Conservation (phyloP, 2,113 vertebrate species). For the Anseranas semipalmata region DNA sequence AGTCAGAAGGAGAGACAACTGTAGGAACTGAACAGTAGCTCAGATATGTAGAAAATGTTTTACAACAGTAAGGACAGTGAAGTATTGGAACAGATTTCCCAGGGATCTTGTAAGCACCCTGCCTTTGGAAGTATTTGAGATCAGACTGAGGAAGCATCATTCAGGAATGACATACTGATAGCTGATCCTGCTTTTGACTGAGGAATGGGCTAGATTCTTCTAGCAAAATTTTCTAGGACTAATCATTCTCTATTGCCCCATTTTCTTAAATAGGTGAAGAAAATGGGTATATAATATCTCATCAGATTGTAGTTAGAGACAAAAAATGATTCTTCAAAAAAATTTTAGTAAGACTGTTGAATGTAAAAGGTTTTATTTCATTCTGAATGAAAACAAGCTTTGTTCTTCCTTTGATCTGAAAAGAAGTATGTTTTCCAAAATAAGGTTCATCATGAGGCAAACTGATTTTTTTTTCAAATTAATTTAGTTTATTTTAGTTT, state of each 20-base stretch:
- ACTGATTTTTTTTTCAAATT: neutral
- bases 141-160: neutral
- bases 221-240: neutral
- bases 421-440: conserved; percentile 6
- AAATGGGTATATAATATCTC: neutral
- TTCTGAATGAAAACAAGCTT: neutral
- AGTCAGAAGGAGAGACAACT: neutral
- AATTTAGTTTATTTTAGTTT: neutral
- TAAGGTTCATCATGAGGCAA: conserved; percentile 1
- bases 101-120: neutral
- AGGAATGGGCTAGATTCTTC: neutral
- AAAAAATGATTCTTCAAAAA: neutral
- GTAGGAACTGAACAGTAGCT: neutral
- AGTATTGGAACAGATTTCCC: neutral
- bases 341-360: neutral
- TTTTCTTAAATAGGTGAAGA: neutral
- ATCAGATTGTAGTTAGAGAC: neutral
- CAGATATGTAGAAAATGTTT: neutral
- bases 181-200: neutral
- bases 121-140: neutral
- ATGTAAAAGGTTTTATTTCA: conserved; percentile 5
- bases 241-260: neutral
- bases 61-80: neutral
- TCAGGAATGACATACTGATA: neutral
- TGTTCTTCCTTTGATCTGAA: conserved; percentile 49